Percentiles rank a stretch among this genome's conserved stretches.
Evolutionary conservation across 2,113 vertebrate genomes (phyloP).

Genomic region (Uropsilus gracilis): DNA sequence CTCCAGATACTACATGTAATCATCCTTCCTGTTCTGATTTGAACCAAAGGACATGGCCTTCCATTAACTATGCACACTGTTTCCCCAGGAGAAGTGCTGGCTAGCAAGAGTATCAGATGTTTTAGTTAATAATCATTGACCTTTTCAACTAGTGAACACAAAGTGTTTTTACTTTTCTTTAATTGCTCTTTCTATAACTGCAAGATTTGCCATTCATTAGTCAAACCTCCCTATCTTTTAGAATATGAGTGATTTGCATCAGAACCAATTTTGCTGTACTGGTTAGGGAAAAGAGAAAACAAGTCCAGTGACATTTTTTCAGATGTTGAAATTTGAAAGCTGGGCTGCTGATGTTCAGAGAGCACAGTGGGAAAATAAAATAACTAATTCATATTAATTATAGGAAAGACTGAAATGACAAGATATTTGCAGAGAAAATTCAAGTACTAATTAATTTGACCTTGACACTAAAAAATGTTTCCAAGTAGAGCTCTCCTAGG

Average conservation of each 20-base stretch:
- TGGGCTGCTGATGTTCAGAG: background rate
- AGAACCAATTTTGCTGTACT: background rate
- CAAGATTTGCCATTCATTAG: background rate
- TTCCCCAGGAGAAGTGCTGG: constrained; percentile 8
- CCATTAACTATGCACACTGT: background rate
- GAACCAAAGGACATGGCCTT: background rate
- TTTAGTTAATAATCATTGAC: constrained; percentile 50
- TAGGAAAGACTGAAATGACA: background rate
- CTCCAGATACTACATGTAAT: background rate
- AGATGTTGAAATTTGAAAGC: background rate
- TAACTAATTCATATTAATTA: constrained; percentile 30
- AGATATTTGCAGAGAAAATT: constrained; percentile 39
- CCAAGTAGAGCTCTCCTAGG: constrained; percentile 29
- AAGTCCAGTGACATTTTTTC: background rate
- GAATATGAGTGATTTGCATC: background rate
- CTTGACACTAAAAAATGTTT: constrained; percentile 45
- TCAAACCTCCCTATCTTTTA: background rate
- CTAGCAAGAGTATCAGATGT: background rate
- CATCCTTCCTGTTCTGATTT: constrained; percentile 21
- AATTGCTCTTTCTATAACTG: background rate
- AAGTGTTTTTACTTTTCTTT: background rate
- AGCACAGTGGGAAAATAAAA: constrained; percentile 36
- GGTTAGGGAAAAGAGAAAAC: background rate
- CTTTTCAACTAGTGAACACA: background rate
- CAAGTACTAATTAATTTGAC: constrained; percentile 67